phyloP scores from a whole-genome alignment of 2,888 invertebrate species.

The Leptinotarsa haldemani region DNA sequence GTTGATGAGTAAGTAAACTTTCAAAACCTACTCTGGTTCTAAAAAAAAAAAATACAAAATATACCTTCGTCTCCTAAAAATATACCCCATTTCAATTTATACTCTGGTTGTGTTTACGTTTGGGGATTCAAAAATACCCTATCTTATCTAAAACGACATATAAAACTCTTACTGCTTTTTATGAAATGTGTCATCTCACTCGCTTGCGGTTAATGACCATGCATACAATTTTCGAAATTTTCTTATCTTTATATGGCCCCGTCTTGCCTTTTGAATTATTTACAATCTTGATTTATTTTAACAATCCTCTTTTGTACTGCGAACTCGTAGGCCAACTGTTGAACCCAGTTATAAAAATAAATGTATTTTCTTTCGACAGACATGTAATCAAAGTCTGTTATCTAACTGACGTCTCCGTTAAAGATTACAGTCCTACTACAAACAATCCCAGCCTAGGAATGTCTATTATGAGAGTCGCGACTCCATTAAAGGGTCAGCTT shows the following conservation, averaged over 20 bases:
- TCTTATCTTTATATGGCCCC: background rate
- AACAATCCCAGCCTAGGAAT: slow-evolving; percentile 22
- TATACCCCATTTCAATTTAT: too few relatives aligned
- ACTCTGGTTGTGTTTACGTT: too few relatives aligned
- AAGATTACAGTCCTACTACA: slow-evolving; percentile 25
- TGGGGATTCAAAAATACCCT: too few relatives aligned
- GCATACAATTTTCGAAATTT: background rate
- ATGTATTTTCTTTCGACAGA: slow-evolving; percentile 18
- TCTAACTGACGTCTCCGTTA: slow-evolving; percentile 16
- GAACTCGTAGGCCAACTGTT: slow-evolving; percentile 16
- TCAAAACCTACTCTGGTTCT: too few relatives aligned
- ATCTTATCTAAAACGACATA: too few relatives aligned
- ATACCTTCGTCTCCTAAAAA: too few relatives aligned
- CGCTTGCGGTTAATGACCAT: too few relatives aligned
- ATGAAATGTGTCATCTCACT: too few relatives aligned
- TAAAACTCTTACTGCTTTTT: too few relatives aligned
- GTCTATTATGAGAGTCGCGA: slow-evolving; percentile 13
- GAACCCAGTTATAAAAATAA: slow-evolving; percentile 21
- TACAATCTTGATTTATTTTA: background rate
- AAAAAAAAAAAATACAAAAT: too few relatives aligned
- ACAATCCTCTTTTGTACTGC: background rate
- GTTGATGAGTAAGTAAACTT: too few relatives aligned
- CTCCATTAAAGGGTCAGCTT: slow-evolving; percentile 10
- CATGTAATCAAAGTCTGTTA: slow-evolving; percentile 24
- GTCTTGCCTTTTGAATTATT: background rate